These are phyloP conservation scores for Drosophila repletoides DNA, from an alignment of 1,140 invertebrate genomes.

Conservation along the genomic window DNA sequence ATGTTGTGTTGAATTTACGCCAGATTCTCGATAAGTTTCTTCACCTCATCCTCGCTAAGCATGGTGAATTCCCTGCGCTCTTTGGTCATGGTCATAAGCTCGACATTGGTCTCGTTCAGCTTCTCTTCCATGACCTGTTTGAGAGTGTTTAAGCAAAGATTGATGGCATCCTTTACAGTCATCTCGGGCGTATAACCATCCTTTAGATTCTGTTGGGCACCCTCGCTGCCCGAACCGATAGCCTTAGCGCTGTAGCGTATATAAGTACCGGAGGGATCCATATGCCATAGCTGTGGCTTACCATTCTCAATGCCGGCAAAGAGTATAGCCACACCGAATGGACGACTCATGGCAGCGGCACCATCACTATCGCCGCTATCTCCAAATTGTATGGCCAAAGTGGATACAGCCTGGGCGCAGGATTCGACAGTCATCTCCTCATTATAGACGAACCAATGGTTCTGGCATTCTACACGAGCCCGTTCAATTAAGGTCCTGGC, in stretches of 20 bases:
- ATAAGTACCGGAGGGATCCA: conserved; percentile 99
- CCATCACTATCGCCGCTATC: conserved; percentile 98
- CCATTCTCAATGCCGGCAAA: conserved; percentile 94
- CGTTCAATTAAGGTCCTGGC: conserved; percentile 96
- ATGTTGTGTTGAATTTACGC: conserved; percentile 47
- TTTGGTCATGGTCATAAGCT: conserved; percentile 97
- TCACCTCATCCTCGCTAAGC: conserved; percentile 94
- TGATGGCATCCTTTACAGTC: conserved; percentile 97
- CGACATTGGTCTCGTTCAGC: conserved; percentile 98
- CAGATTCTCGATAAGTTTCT: conserved; percentile 88
- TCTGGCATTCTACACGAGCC: conserved; percentile 97
- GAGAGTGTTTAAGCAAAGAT: conserved; percentile 94
- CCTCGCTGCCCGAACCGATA: conserved; percentile 99
- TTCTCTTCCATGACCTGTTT: conserved; percentile 99
- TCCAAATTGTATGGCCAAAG: conserved; percentile 99
- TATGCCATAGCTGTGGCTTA: conserved; percentile 95
- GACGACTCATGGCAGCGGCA: conserved; percentile 97
- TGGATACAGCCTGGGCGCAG: conserved; percentile 98
- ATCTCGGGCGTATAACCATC: conserved; percentile 90
- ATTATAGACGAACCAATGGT: conserved; percentile 99
- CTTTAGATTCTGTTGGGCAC: conserved; percentile 97
- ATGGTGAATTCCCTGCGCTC: conserved; percentile 92
- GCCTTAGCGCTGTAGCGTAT: conserved; percentile 99
- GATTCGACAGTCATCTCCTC: conserved; percentile 98
- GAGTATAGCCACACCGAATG: conserved; percentile 98